Evolutionary conservation across 64 coral and sea anemone species (phyloP), one percentile per base, ranked within the genome.

Genomic region (Anthopleura sola): DNA sequence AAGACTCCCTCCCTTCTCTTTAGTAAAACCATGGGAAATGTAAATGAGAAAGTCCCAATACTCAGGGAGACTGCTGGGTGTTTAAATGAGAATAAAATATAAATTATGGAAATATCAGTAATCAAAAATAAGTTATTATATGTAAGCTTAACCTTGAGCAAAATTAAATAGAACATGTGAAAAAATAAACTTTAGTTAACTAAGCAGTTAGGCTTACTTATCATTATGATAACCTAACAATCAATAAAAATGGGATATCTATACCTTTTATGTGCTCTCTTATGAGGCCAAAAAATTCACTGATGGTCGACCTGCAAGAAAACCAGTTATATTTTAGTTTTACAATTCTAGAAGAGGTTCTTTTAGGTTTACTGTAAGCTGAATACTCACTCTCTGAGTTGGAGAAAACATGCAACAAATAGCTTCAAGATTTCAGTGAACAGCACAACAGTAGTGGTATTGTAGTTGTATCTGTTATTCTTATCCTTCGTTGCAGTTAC

Each of bases 371-470:
- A 18, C 14, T 5, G 19, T 56, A 56, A 34, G 31, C 29, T 34
- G 48, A 1, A 10, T 58, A 92, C 94, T 88, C 85, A 99, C 97
- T 89, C 88, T 87, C 85, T 88, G 17, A 99, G 82, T 36, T 99
- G 92, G 31, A 99, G 80, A 82, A 87, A 36, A 6, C 90, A 62
- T 13, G 90, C 81, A 2, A 92, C 87, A 19, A 99, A 58, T 71
- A 99, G 75, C 87, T 99, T 99, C 47, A 94, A 26, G 16, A 84
- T 68, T 64, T 99, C 97, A 17, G 93, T 89, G 21, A 99, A 85
- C 49, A 99, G 78, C 44, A 99, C 97, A 74, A 99, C 97, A 20
- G 97, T 99, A 26, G 93, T 94, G 17, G 97, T 92, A 9, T 99
- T 99, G 46, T 99, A 99, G 0, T 93, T 57, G 78, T 94, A 99